Conservation (phyloP, 2,888 invertebrate species). For the Reticulitermes lucifugus region DNA sequence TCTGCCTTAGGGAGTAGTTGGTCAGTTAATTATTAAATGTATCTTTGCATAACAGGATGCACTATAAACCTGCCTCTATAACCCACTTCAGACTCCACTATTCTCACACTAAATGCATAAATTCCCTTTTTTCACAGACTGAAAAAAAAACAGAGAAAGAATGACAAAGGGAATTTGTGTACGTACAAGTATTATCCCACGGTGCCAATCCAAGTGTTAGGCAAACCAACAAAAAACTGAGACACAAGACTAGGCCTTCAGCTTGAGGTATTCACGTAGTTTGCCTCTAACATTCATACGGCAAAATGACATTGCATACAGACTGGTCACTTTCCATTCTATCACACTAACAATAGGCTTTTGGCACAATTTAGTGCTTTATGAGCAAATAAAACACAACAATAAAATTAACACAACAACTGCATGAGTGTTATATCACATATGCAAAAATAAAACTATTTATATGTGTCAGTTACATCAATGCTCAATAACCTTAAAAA, state of each 20-base stretch:
- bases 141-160: too few relatives aligned
- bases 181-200: too few relatives aligned
- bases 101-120: too few relatives aligned
- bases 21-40: too few relatives aligned
- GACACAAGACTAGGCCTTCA: neutral
- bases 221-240: neutral
- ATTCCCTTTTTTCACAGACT: too few relatives aligned
- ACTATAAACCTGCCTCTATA: too few relatives aligned
- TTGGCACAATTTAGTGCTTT: constrained; percentile 39
- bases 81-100: too few relatives aligned
- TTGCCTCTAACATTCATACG: constrained; percentile 16
- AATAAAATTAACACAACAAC: constrained; percentile 8
- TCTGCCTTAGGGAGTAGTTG: too few relatives aligned
- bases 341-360: constrained; percentile 12
- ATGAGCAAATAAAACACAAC: constrained; percentile 17
- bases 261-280: neutral
- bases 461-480: neutral
- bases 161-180: too few relatives aligned
- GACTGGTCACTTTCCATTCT: neutral
- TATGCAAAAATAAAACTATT: constrained; percentile 8
- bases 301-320: neutral
- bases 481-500: neutral
- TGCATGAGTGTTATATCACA: neutral
- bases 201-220: neutral
- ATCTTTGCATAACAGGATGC: too few relatives aligned